phyloP scores from a whole-genome alignment of 2,797 vertebrate genomes.

The Hafferia zeledoni region DNA sequence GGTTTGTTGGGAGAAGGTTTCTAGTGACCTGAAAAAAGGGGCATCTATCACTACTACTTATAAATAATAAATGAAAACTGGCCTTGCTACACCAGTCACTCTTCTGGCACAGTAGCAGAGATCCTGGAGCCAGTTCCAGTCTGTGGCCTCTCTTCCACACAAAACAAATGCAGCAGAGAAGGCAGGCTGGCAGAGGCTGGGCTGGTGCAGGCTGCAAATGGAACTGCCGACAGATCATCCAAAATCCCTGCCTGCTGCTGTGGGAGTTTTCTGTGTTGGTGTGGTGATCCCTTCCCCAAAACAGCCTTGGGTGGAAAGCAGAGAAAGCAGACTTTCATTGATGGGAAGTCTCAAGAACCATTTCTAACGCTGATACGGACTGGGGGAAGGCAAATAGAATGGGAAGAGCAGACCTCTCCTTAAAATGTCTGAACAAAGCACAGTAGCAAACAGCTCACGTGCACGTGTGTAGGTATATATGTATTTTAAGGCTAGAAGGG shows the following conservation, averaged over 20 bases:
- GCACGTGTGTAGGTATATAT: accelerated
- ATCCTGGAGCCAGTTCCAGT: not conserved
- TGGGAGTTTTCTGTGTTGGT: not conserved
- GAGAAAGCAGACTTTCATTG: not conserved
- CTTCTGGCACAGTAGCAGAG: not conserved
- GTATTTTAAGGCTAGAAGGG: not conserved
- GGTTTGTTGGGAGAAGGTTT: not conserved
- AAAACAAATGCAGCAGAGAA: not conserved
- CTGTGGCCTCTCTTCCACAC: not conserved
- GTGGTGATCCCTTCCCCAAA: not conserved
- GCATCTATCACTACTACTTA: not conserved
- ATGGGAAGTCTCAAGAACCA: not conserved
- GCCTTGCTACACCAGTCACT: not conserved
- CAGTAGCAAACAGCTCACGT: not conserved
- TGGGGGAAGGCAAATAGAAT: not conserved
- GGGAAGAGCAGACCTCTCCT: not conserved
- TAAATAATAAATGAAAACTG: not conserved
- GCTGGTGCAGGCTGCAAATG: not conserved
- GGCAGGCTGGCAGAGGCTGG: not conserved
- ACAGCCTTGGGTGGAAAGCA: not conserved
- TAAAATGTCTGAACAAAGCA: not conserved
- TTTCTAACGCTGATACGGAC: not conserved
- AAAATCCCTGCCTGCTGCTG: not conserved
- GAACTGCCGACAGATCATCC: not conserved
- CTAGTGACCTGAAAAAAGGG: not conserved